A percentile compares a stretch with the other conserved stretches of the same genome.
These are phyloP conservation scores for Venturia canescens DNA, from an alignment of 1,140 invertebrate genomes.

Conservation along the genomic window DNA sequence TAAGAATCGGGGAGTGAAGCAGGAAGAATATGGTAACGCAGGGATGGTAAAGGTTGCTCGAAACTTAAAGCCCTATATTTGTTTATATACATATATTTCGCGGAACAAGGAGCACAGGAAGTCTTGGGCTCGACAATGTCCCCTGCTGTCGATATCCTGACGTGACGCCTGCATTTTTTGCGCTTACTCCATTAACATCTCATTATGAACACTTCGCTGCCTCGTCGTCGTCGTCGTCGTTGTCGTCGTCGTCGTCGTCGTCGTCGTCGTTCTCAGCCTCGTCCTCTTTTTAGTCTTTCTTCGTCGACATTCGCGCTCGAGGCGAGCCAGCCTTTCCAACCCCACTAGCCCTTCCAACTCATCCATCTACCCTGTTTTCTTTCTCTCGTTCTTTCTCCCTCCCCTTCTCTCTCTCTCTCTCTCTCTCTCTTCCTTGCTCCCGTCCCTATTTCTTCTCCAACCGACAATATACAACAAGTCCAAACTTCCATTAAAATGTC, in stretches of 20 bases:
- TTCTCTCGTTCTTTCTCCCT: too few species aligned
- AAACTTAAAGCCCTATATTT: background rate
- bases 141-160: constrained; percentile 71
- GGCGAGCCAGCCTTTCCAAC: background rate
- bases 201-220: constrained; percentile 72
- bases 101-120: constrained; percentile 40
- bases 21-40: constrained; percentile 9
- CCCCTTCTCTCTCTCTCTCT: constrained; percentile 32
- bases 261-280: constrained; percentile 24
- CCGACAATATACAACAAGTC: constrained; percentile 71
- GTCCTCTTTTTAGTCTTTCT: constrained; percentile 23
- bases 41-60: constrained; percentile 3
- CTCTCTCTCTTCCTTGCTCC: background rate
- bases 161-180: constrained; percentile 69
- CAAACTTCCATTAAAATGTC: constrained; percentile 74
- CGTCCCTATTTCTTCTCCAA: constrained; percentile 44
- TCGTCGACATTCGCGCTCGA: constrained; percentile 15
- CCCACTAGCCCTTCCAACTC: background rate
- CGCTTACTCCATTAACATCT: constrained; percentile 73
- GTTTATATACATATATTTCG: background rate
- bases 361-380: background rate
- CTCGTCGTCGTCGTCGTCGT: constrained; percentile 48
- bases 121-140: constrained; percentile 18
- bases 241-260: constrained; percentile 11
- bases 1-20: background rate